Base-by-base conservation (phyloP, 1,140 invertebrate species). In the Papilio xuthus region DNA sequence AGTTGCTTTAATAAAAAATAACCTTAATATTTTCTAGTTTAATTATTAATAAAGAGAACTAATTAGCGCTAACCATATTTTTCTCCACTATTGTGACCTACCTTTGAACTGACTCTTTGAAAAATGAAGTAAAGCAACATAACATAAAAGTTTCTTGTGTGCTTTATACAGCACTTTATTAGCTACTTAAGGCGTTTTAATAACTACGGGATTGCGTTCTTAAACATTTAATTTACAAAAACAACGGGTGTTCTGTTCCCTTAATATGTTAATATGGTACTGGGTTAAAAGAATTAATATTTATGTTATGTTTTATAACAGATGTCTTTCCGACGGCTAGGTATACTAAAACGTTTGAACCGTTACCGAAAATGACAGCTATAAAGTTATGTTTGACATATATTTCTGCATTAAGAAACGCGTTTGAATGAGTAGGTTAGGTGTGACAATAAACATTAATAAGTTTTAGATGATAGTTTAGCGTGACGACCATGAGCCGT, bases 401-500 rank as follows among this genome's bases (percentile, higher is more conserved):
- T 73, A 72, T 20, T 23, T 72, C 47, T 26, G n/a, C 71, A 18
- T 50, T 70, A 12, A 28, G 23, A 15, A 20, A 37, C 28, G 28
- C 44, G 47, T 32, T 75, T 37, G 47, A 12, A 37, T 67, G 26
- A 32, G 71, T 32, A 75, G 26, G 44, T 56, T 75, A 75, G 56
- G 73, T 75, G 50, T 53, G 10, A 74, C 47, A 78, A 78, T 37
- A 74, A 42, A 70, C 67, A 75, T 80, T 81, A n/a, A 23, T 53
- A 76, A 72, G 50, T 79, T 80, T 63, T 69, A 77, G 79, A 80
- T 82, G 73, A 78, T 60, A 69, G 82, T 83, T 79, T 63, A 41
- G 67, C 83, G 79, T 87, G 86, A 86, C 82, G 82, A 87, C 84
- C 84, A 72, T 84, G 85, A 77, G 72, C 86, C 83, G 86, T 86